Evolutionary conservation across 2,888 invertebrate genomes (phyloP).

Genomic region (Torymus texanus): DNA sequence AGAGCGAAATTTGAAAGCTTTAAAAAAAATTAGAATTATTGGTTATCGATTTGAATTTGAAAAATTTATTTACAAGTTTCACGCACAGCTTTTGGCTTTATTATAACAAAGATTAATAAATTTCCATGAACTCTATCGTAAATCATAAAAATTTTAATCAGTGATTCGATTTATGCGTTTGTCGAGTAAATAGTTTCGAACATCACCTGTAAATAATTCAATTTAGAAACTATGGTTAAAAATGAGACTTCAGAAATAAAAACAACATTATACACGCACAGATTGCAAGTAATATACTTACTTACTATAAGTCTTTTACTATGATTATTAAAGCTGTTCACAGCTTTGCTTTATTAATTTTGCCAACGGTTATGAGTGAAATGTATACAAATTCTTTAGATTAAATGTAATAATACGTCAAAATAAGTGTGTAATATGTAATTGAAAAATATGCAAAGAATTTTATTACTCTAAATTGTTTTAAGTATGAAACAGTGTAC

Average conservation of each 20-base stretch:
- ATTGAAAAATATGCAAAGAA: background rate
- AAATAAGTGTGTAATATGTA: background rate
- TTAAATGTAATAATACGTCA: background rate
- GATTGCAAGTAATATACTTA: slow-evolving; percentile 12
- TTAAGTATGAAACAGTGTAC: no score
- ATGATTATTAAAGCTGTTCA: slow-evolving; percentile 10
- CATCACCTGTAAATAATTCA: slow-evolving; percentile 69
- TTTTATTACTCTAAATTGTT: no score
- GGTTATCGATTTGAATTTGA: no score
- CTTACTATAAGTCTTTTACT: slow-evolving; percentile 9
- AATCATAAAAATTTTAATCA: background rate
- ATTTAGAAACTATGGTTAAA: slow-evolving; percentile 62
- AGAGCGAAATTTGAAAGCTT: no score
- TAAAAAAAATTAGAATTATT: no score
- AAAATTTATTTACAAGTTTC: no score
- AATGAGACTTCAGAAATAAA: slow-evolving; percentile 50
- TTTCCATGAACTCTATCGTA: background rate
- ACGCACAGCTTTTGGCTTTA: no score
- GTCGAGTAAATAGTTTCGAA: slow-evolving; percentile 63
- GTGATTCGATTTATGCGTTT: slow-evolving; percentile 56
- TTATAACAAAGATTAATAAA: background rate
- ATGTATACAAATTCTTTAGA: background rate
- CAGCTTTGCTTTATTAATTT: slow-evolving; percentile 1
- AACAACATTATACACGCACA: slow-evolving; percentile 7
- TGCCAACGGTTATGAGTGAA: background rate